Evolutionary conservation across 2,797 vertebrate species (phyloP).

Genomic region (Carduelis carduelis): DNA sequence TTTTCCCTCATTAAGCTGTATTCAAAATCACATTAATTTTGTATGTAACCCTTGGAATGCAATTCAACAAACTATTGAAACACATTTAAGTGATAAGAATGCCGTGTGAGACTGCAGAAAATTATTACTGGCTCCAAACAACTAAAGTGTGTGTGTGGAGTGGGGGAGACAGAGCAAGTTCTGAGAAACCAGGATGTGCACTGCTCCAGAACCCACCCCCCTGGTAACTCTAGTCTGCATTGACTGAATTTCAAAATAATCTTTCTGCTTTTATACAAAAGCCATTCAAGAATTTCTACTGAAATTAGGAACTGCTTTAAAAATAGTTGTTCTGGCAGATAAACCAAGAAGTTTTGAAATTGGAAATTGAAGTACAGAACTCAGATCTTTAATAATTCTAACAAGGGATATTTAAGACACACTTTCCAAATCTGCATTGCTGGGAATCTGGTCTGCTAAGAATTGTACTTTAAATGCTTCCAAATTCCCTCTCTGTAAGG

Average conservation of each 20-base stretch:
- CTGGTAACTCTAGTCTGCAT: not conserved
- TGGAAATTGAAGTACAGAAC: not conserved
- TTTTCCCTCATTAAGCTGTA: not conserved
- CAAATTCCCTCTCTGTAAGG: not conserved
- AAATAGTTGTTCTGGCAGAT: not conserved
- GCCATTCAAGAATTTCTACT: not conserved
- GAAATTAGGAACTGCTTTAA: not conserved
- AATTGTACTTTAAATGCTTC: not conserved
- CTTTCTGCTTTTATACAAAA: not conserved
- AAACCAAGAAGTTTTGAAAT: not conserved
- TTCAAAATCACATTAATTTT: not conserved
- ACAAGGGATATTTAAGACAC: not conserved
- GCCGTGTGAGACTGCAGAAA: not conserved
- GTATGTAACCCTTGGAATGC: not conserved
- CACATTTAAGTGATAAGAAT: not conserved
- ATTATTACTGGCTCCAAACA: not conserved
- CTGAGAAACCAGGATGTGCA: not conserved
- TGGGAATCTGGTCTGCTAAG: not conserved
- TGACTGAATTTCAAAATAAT: not conserved
- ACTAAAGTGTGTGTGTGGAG: not conserved
- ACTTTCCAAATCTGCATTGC: not conserved
- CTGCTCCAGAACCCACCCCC: fast-evolving
- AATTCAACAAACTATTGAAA: not conserved
- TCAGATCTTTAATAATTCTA: not conserved
- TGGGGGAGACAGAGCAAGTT: no score